phyloP scores from a whole-genome alignment of 2,797 vertebrate species.

The Pangasius mekongensis region DNA sequence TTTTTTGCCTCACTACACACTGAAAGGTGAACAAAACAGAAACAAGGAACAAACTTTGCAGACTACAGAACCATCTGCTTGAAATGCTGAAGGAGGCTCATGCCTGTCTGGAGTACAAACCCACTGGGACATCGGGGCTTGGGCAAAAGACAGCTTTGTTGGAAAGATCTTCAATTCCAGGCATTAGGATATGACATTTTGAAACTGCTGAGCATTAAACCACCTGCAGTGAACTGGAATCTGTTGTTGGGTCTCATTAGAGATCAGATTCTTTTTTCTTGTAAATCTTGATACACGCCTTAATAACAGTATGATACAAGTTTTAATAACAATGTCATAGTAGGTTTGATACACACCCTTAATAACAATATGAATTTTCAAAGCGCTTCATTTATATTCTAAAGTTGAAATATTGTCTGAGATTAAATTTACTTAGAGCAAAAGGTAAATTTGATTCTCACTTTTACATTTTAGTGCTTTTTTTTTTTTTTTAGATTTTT shows the following conservation, averaged over 20 bases:
- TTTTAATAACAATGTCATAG: too few relatives aligned
- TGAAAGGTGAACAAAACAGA: conserved; percentile 18
- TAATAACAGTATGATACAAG: too few relatives aligned
- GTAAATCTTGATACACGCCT: conserved; percentile 49
- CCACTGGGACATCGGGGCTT: conserved; percentile 76
- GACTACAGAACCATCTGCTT: conserved; percentile 63
- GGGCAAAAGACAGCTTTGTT: conserved; percentile 69
- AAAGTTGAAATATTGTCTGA: neutral
- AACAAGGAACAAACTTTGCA: conserved; percentile 43
- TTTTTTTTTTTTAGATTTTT: neutral
- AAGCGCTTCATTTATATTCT: conserved; percentile 72
- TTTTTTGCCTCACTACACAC: conserved; percentile 29
- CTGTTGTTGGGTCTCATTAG: conserved; percentile 65
- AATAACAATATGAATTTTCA: conserved; percentile 71
- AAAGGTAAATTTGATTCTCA: neutral
- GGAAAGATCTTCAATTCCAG: conserved; percentile 67
- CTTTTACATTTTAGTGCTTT: neutral
- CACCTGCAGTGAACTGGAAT: conserved; percentile 68
- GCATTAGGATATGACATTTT: conserved; percentile 72
- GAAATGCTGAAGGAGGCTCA: conserved; percentile 70
- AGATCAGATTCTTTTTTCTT: conserved; percentile 50
- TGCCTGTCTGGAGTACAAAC: conserved; percentile 73
- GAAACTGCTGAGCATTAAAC: conserved; percentile 68
- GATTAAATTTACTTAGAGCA: neutral
- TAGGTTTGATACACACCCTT: conserved; percentile 58